A percentile compares a stretch with the other conserved stretches of the same genome.
phyloP scores from a whole-genome alignment of 2,888 invertebrate genomes.

The Tetranychus truncatus region DNA sequence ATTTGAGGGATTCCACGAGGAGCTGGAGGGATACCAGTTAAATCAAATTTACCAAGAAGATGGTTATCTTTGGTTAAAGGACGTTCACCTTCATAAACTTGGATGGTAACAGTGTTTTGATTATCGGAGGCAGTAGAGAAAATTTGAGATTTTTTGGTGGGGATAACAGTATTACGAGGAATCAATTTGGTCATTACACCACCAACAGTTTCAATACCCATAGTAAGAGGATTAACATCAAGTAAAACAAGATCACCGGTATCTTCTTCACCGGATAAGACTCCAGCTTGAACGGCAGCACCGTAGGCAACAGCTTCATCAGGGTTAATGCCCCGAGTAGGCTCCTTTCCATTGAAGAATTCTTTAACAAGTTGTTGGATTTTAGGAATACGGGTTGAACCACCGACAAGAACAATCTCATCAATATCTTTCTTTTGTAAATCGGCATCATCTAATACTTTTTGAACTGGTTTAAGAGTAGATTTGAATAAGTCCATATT shows the following conservation, averaged over 20 bases:
- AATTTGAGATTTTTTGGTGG: slow-evolving; percentile 96
- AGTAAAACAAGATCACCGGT: slow-evolving; percentile 82
- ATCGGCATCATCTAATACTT: slow-evolving; percentile 93
- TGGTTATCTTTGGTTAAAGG: slow-evolving; percentile 99
- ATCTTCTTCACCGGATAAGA: slow-evolving; percentile 88
- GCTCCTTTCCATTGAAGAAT: slow-evolving; percentile 94
- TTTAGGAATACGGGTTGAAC: slow-evolving; percentile 96
- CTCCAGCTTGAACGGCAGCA: slow-evolving; percentile 95
- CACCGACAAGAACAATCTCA: slow-evolving; percentile 96
- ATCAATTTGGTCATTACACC: slow-evolving; percentile 99
- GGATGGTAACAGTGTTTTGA: slow-evolving; percentile 85
- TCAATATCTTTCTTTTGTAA: slow-evolving; percentile 95
- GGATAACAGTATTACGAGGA: slow-evolving; percentile 91
- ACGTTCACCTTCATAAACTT: slow-evolving; percentile 91
- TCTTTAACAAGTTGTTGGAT: slow-evolving; percentile 49
- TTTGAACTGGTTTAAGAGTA: slow-evolving; percentile 83
- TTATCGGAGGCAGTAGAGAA: slow-evolving; percentile 98
- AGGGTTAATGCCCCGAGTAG: slow-evolving; percentile 90
- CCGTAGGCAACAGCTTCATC: slow-evolving; percentile 98
- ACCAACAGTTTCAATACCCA: slow-evolving; percentile 99
- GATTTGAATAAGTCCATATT: slow-evolving; percentile 63
- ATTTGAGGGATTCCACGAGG: slow-evolving; percentile 83
- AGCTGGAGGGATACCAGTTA: slow-evolving; percentile 88
- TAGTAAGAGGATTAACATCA: slow-evolving; percentile 92
- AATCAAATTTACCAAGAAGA: slow-evolving; percentile 88